Percentiles rank a stretch among this genome's conserved stretches.
These are phyloP conservation scores for Grammomys dolichurus DNA, from an alignment of 2,113 vertebrate genomes.

Conservation along the genomic window DNA sequence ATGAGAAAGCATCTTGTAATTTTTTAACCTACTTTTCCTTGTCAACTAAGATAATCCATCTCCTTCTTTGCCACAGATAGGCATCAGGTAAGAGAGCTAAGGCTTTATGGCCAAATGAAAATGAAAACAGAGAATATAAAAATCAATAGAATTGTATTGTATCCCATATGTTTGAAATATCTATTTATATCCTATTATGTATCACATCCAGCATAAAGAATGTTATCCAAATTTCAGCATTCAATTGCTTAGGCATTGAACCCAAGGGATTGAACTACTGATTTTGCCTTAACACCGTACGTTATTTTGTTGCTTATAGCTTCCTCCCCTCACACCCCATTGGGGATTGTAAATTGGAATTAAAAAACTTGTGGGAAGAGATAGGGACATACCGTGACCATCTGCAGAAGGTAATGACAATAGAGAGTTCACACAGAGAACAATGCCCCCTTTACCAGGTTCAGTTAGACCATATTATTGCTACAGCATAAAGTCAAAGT, in stretches of 20 bases:
- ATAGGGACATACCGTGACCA: background rate
- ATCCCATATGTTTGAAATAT: background rate
- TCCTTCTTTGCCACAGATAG: background rate
- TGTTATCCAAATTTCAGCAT: background rate
- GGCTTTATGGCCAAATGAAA: background rate
- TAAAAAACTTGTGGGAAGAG: background rate
- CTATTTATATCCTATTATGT: background rate
- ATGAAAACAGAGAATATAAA: background rate
- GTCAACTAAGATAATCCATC: background rate
- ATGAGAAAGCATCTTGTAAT: background rate
- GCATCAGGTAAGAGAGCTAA: background rate
- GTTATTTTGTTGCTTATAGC: background rate
- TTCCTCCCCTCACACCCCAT: rapidly evolving
- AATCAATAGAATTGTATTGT: background rate
- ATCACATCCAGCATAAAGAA: background rate
- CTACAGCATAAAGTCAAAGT: background rate
- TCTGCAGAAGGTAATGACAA: background rate
- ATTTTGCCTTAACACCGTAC: background rate
- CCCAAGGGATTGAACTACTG: background rate
- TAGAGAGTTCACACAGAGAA: background rate
- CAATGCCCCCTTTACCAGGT: background rate
- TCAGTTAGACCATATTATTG: background rate
- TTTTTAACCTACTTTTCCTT: background rate
- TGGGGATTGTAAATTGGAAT: background rate
- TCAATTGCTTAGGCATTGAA: background rate